Conservation (phyloP, 2,888 invertebrate species). For the Andricus quercusramuli region DNA sequence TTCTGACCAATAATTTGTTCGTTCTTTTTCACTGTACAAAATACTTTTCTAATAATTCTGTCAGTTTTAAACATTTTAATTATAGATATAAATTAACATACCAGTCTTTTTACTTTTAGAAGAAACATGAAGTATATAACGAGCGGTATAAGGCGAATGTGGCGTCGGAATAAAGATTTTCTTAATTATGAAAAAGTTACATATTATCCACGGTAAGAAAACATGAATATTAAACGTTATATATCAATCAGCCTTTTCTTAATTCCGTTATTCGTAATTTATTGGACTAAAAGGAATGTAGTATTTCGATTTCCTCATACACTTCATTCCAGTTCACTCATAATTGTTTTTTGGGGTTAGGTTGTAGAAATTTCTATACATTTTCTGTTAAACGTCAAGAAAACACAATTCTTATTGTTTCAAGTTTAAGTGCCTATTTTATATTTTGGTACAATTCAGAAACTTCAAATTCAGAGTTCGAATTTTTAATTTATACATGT, state of each 20-base stretch:
- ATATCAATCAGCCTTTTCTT: constrained; percentile 11
- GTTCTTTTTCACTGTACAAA: too few species aligned
- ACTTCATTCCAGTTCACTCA: not conserved
- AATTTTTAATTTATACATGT: too few species aligned
- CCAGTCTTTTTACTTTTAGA: not conserved
- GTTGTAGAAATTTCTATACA: not conserved
- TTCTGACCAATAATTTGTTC: too few species aligned
- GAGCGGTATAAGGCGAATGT: constrained; percentile 42
- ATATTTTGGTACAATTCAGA: too few species aligned
- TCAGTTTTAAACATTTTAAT: too few species aligned
- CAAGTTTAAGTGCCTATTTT: not conserved
- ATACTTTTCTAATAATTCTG: too few species aligned
- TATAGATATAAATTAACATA: too few species aligned
- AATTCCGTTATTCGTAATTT: not conserved
- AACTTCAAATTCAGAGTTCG: too few species aligned
- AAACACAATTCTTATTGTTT: not conserved
- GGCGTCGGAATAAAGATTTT: constrained; percentile 74
- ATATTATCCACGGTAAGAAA: constrained; percentile 83
- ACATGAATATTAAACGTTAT: constrained; percentile 27
- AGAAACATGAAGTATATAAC: not conserved
- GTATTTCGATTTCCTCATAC: not conserved
- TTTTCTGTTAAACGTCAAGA: not conserved
- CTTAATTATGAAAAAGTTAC: constrained; percentile 80
- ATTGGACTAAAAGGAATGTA: not conserved
- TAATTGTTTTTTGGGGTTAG: not conserved